Percentiles rank a stretch among this genome's conserved stretches.
These are phyloP conservation scores for Hyposoter dolosus DNA, from an alignment of 2,888 invertebrate species.

Conservation along the genomic window DNA sequence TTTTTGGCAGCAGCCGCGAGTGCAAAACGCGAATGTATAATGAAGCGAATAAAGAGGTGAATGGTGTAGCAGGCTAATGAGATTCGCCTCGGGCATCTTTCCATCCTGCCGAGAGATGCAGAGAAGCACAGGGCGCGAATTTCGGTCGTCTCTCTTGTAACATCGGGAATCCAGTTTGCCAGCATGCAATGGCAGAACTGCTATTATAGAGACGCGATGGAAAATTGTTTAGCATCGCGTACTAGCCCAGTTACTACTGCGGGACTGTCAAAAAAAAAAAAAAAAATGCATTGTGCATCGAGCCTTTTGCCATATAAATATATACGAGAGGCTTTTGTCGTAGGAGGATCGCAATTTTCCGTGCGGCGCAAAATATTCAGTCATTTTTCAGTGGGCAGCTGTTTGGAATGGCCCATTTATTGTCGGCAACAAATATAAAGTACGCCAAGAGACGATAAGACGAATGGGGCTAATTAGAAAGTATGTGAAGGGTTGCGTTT, in stretches of 20 bases:
- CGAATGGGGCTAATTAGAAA: background rate
- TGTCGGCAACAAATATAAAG: background rate
- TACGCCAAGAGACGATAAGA: background rate
- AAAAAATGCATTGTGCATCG: background rate
- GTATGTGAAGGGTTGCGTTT: background rate
- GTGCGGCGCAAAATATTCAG: background rate
- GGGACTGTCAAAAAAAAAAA: background rate
- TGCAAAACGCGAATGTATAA: slow-evolving; percentile 6
- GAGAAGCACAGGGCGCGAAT: background rate
- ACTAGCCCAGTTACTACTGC: background rate
- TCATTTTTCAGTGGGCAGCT: background rate
- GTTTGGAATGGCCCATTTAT: background rate
- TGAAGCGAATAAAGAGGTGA: slow-evolving; percentile 30
- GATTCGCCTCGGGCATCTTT: slow-evolving; percentile 34
- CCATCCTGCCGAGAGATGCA: background rate
- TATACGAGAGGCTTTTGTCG: background rate
- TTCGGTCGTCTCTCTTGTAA: slow-evolving; percentile 17
- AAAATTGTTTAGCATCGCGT: slow-evolving; percentile 8
- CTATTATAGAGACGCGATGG: background rate
- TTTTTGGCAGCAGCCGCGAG: background rate
- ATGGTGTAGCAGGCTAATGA: slow-evolving; percentile 33
- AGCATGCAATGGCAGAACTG: background rate
- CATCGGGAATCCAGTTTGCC: background rate
- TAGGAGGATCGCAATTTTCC: background rate
- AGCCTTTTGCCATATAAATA: background rate